phyloP scores from a whole-genome alignment of 2,797 vertebrate genomes.

The Bradypodion ventrale region DNA sequence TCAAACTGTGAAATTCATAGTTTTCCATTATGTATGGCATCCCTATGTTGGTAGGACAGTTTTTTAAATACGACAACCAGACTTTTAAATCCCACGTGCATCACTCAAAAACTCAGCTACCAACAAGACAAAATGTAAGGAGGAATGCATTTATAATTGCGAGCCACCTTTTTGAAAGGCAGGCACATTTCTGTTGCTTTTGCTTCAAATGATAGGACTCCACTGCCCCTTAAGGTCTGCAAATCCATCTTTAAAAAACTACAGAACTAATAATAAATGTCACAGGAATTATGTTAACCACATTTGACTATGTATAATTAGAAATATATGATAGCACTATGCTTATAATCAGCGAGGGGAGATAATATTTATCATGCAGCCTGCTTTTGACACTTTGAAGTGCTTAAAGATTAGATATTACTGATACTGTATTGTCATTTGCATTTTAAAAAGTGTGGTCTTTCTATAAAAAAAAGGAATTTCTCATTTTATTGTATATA shows the following conservation, averaged over 20 bases:
- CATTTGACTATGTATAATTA: conserved; percentile 64
- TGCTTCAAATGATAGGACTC: conserved; percentile 60
- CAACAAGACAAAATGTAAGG: conserved; percentile 58
- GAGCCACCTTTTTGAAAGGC: conserved; percentile 63
- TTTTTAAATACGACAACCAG: conserved; percentile 38
- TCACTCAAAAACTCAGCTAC: conserved; percentile 61
- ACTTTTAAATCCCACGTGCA: conserved; percentile 50
- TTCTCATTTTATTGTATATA: conserved; percentile 18
- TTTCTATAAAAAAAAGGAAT: conserved; percentile 1
- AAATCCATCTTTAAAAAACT: conserved; percentile 46
- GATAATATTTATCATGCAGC: conserved; percentile 56
- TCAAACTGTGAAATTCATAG: too few species aligned
- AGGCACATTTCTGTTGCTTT: conserved; percentile 56
- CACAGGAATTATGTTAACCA: conserved; percentile 58
- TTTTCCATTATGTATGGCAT: too few species aligned
- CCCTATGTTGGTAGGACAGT: conserved; percentile 48
- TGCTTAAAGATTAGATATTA: conserved; percentile 56
- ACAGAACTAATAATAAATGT: conserved; percentile 53
- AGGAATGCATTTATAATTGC: conserved; percentile 67
- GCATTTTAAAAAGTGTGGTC: conserved; percentile 43
- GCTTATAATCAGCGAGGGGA: conserved; percentile 38
- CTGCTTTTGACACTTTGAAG: conserved; percentile 61
- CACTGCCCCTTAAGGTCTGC: conserved; percentile 65
- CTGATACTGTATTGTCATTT: conserved; percentile 48
- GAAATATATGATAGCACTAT: conserved; percentile 48